These are phyloP conservation scores for Tachycineta bicolor DNA, from an alignment of 2,113 vertebrate genomes.

Conservation along the genomic window DNA sequence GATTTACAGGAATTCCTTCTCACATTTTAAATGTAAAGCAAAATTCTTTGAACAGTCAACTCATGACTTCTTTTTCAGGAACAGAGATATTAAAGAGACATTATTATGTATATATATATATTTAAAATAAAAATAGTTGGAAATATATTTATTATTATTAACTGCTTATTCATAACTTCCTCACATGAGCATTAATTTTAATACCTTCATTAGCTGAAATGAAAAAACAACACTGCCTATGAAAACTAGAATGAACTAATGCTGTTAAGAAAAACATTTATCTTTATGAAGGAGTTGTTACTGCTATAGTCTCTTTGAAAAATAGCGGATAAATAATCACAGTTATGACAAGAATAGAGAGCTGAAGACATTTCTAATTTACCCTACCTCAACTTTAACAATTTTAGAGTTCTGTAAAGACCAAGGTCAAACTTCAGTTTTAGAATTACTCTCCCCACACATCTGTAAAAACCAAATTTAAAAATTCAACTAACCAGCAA, in stretches of 20 bases:
- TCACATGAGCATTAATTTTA: not conserved
- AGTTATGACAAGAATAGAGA: not conserved
- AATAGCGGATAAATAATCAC: not conserved
- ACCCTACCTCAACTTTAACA: not conserved
- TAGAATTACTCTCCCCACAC: not conserved
- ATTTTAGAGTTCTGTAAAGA: not conserved
- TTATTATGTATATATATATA: not conserved
- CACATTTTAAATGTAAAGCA: not conserved
- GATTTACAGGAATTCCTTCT: constrained; percentile 9
- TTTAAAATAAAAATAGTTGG: not conserved
- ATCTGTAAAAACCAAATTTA: not conserved
- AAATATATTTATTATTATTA: not conserved
- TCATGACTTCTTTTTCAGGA: not conserved
- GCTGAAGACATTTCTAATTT: not conserved
- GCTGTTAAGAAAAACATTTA: not conserved
- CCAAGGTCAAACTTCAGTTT: not conserved
- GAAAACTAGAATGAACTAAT: not conserved
- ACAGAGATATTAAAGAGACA: not conserved
- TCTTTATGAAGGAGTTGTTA: not conserved
- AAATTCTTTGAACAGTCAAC: not conserved
- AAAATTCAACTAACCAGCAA: not conserved
- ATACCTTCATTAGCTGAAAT: not conserved
- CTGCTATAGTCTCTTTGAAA: not conserved
- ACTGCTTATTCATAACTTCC: not conserved
- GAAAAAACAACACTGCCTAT: not conserved